Evolutionary conservation across 2,113 vertebrate species (phyloP).

Genomic region (Mobula hypostoma): DNA sequence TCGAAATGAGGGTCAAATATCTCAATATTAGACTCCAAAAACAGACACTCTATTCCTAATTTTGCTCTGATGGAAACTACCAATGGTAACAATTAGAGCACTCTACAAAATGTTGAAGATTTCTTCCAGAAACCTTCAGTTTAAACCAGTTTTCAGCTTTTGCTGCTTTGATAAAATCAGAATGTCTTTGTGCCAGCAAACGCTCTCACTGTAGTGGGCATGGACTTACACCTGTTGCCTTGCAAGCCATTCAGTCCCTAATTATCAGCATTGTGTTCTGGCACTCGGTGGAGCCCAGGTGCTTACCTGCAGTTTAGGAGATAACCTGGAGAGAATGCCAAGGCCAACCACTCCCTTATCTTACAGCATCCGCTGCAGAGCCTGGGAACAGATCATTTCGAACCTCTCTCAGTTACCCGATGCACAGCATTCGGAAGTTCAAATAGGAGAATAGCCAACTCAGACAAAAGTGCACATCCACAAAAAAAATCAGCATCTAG

Average conservation of each 20-base stretch:
- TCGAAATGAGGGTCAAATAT: too few species aligned
- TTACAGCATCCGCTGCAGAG: neutral
- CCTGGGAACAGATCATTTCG: neutral
- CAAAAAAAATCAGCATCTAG: neutral
- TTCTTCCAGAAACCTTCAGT: neutral
- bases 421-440: neutral
- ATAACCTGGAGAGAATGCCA: neutral
- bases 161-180: neutral
- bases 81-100: neutral
- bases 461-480: neutral
- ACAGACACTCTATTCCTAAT: too few species aligned
- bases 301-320: neutral
- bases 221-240: neutral
- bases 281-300: neutral
- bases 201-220: neutral
- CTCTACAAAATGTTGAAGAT: neutral
- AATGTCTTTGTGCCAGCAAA: neutral
- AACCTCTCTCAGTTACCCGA: neutral
- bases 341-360: neutral
- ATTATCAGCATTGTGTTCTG: neutral
- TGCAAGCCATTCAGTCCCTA: neutral
- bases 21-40: too few species aligned
- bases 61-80: too few species aligned
- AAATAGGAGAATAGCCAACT: neutral
- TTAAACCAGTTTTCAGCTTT: neutral